These are phyloP conservation scores for Gallinago media DNA, from an alignment of 2,113 vertebrate species.

Conservation along the genomic window DNA sequence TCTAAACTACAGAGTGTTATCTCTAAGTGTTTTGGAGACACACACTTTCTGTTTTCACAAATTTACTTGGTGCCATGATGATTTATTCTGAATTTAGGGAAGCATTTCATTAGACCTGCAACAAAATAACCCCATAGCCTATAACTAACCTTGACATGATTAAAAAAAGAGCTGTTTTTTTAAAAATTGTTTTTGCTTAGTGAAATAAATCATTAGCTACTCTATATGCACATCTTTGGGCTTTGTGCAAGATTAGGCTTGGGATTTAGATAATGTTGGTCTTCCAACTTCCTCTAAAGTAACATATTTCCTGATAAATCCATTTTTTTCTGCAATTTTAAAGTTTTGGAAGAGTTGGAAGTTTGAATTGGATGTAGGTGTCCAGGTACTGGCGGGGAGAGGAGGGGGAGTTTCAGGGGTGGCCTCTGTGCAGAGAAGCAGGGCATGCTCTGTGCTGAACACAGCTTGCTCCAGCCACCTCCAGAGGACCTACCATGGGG, in stretches of 20 bases:
- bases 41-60: background rate
- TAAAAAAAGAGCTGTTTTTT: background rate
- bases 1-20: background rate
- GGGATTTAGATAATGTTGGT: background rate
- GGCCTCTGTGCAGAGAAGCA: background rate
- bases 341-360: background rate
- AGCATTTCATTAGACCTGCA: background rate
- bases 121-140: background rate
- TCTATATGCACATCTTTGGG: background rate
- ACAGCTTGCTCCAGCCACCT: background rate
- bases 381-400: background rate
- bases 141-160: background rate
- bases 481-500: fast-evolving
- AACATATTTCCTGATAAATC: background rate
- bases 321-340: background rate
- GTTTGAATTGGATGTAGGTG: background rate
- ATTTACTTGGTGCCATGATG: background rate
- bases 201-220: background rate
- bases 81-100: background rate
- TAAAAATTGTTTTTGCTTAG: background rate
- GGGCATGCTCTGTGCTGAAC: background rate
- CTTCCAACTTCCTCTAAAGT: background rate
- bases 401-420: fast-evolving
- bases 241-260: background rate
- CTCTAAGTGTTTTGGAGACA: background rate